A percentile compares a stretch with the other conserved stretches of the same genome.
These are phyloP conservation scores for Electrona antarctica DNA, from an alignment of 2,113 vertebrate species.

Conservation along the genomic window DNA sequence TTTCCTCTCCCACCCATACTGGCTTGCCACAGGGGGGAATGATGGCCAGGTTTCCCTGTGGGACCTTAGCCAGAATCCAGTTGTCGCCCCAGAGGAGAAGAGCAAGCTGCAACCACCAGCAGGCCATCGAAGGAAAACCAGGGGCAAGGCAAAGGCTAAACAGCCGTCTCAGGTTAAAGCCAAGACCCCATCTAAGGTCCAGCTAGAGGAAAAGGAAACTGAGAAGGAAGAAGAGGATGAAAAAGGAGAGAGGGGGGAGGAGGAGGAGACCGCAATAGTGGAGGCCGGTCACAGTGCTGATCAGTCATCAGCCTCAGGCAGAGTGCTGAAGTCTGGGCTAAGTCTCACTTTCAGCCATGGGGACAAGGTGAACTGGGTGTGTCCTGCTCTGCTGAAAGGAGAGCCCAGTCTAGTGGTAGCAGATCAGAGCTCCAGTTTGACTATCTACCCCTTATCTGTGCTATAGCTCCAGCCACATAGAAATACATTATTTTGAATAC, in stretches of 20 bases:
- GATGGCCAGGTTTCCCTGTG: conserved; percentile 90
- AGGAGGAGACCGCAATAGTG: background rate
- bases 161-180: conserved; percentile 32
- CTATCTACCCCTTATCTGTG: conserved; percentile 80
- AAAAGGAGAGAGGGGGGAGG: conserved; percentile 9
- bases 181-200: conserved; percentile 2
- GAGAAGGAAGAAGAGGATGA: conserved; percentile 22
- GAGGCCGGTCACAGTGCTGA: conserved; percentile 29
- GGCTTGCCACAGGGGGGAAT: conserved; percentile 90
- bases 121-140: conserved; percentile 77
- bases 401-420: conserved; percentile 85
- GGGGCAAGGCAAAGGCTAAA: conserved; percentile 68
- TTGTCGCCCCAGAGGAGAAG: conserved; percentile 73
- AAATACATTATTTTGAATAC: background rate
- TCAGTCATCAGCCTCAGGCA: conserved; percentile 17
- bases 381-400: conserved; percentile 81
- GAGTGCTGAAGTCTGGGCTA: conserved; percentile 62
- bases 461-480: conserved; percentile 33
- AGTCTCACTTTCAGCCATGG: conserved; percentile 86
- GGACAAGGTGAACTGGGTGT: conserved; percentile 96
- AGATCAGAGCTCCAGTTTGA: conserved; percentile 86
- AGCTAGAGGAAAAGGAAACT: conserved; percentile 23
- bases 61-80: conserved; percentile 80
- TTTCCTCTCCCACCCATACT: conserved; percentile 81
- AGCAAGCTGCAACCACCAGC: conserved; percentile 61